phyloP scores from a whole-genome alignment of 2,888 invertebrate species.

The Phrixothrix hirtus region DNA sequence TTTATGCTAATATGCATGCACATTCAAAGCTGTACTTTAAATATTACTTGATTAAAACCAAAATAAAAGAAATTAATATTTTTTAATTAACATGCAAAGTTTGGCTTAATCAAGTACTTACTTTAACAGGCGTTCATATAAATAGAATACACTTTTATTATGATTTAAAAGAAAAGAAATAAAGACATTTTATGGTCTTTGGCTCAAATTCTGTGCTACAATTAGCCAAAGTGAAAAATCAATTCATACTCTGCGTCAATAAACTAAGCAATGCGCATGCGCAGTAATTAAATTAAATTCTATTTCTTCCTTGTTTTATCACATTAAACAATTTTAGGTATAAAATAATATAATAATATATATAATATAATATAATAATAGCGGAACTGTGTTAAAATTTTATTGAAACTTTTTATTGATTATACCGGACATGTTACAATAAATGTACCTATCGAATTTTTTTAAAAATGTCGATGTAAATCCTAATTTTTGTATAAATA shows the following conservation, averaged over 20 bases:
- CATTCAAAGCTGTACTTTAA: slow-evolving; percentile 18
- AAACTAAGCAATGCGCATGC: slow-evolving; percentile 5
- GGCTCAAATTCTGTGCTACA: slow-evolving; percentile 8
- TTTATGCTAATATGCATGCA: slow-evolving; percentile 18
- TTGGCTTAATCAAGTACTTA: not conserved
- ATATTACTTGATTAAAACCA: too few species aligned
- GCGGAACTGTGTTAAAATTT: too few species aligned
- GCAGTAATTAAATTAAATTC: slow-evolving; percentile 5
- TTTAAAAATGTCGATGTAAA: too few species aligned
- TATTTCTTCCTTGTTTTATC: too few species aligned
- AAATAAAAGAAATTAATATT: slow-evolving; percentile 5
- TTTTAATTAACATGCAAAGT: not conserved
- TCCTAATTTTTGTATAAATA: too few species aligned
- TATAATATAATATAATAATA: too few species aligned
- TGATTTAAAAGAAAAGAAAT: not conserved
- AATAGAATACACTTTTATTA: not conserved
- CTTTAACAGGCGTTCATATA: not conserved
- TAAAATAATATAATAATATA: not conserved
- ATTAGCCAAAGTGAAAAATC: slow-evolving; percentile 12
- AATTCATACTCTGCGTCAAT: slow-evolving; percentile 18
- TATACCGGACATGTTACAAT: too few species aligned
- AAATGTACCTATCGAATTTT: too few species aligned
- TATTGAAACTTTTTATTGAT: too few species aligned
- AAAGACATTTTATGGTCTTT: slow-evolving; percentile 5
- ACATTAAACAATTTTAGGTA: too few species aligned